phyloP scores from a whole-genome alignment of 2,113 vertebrate species.

The Lates calcarifer region DNA sequence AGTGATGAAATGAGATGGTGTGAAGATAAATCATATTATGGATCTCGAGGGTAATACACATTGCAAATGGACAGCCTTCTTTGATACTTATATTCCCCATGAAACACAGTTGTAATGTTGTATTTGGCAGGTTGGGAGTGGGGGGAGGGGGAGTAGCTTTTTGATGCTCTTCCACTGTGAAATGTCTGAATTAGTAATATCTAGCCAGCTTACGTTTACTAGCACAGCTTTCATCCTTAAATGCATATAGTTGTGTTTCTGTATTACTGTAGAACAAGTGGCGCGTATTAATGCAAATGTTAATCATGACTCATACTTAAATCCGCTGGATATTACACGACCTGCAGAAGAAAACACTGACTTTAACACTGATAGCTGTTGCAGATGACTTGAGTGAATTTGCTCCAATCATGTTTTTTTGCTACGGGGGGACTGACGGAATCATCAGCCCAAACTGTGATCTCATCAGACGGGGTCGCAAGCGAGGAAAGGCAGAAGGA shows the following conservation, averaged over 20 bases:
- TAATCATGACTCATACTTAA: slow-evolving; percentile 19
- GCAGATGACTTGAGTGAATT: slow-evolving; percentile 54
- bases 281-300: slow-evolving; percentile 7
- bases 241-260: slow-evolving; percentile 20
- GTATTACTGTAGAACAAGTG: slow-evolving; percentile 3
- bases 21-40: slow-evolving; percentile 66
- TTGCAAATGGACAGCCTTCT: slow-evolving; percentile 72
- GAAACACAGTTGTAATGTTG: slow-evolving; percentile 68
- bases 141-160: slow-evolving; percentile 15
- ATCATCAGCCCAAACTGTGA: slow-evolving; percentile 72
- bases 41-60: slow-evolving; percentile 77
- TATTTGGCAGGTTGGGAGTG: slow-evolving; percentile 4
- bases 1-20: slow-evolving; percentile 69
- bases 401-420: slow-evolving; percentile 46
- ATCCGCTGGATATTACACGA: slow-evolving; percentile 25
- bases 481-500: slow-evolving; percentile 48
- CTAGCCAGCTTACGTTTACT: slow-evolving; percentile 7
- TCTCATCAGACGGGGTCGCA: slow-evolving; percentile 78
- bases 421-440: slow-evolving; percentile 54
- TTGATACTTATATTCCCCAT: slow-evolving; percentile 71
- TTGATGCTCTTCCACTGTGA: slow-evolving; percentile 49
- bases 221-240: slow-evolving; percentile 45
- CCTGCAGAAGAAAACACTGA: slow-evolving; percentile 22
- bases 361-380: slow-evolving; percentile 18
- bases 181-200: slow-evolving; percentile 66